Conservation (phyloP, 2,797 vertebrate species). For the Hemitrygon akajei region DNA sequence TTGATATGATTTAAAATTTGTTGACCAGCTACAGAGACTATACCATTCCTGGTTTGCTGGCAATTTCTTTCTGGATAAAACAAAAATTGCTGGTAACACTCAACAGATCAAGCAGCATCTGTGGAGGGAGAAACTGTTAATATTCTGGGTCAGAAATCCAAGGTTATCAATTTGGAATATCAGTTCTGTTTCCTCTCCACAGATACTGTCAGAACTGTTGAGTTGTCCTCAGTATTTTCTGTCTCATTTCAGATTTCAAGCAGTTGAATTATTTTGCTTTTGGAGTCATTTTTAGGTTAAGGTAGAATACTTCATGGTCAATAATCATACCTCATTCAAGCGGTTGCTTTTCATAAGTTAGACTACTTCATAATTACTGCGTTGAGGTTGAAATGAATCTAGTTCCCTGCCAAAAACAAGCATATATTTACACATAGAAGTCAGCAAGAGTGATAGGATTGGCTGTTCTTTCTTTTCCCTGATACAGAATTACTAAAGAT, state of each 20-base stretch:
- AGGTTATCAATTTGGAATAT: too few relatives aligned
- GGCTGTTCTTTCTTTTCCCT: not conserved
- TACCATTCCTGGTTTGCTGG: not conserved
- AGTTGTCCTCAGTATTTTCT: too few relatives aligned
- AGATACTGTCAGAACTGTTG: too few relatives aligned
- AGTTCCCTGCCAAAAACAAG: not conserved
- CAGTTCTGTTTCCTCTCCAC: too few relatives aligned
- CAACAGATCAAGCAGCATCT: too few relatives aligned
- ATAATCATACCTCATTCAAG: not conserved
- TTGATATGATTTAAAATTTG: not conserved
- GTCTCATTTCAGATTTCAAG: too few relatives aligned
- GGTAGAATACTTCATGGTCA: not conserved
- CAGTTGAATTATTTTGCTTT: too few relatives aligned
- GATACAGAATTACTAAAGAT: not conserved
- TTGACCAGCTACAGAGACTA: not conserved
- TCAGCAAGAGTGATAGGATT: not conserved
- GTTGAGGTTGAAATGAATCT: not conserved
- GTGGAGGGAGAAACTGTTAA: too few relatives aligned
- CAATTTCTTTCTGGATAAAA: too few relatives aligned
- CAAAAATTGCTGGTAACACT: too few relatives aligned
- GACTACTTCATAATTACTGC: not conserved
- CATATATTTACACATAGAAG: not conserved
- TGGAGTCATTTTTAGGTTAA: too few relatives aligned
- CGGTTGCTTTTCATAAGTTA: not conserved
- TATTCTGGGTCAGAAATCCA: too few relatives aligned